Base-by-base conservation (phyloP, 2,797 vertebrate species). In the Setipinna tenuifilis region DNA sequence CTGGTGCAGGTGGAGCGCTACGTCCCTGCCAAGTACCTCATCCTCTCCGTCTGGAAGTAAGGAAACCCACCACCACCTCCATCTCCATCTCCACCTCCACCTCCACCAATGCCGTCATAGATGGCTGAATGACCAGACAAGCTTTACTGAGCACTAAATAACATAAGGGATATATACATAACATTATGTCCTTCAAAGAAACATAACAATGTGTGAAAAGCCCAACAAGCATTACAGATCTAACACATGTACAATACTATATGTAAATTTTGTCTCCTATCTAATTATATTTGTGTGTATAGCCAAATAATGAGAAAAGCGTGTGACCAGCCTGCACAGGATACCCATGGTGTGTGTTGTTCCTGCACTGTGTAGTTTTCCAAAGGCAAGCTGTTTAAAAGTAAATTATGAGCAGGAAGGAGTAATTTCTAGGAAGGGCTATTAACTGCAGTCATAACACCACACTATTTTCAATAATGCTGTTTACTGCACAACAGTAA, bases 11-110 rank as follows among this genome's bases (percentile, higher is more conserved):
- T 99, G 90, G 98, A 99, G 91, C 94, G 97, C 91, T 99, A 99
- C 46, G 88, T 97, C 75, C 96, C 98, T 1, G 98, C 98, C 85
- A 99, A 99, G 94, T 98, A 96, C 91, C 98, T 99, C 89, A 98
- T 97, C 0, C 96, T 99, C 46, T 95, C 96, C 65, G 98, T 99
- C 91, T 99, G 98, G 98, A 99, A 99, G 98, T 99, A 98, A 96
- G 98, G 86, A 0, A 46, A 9, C 11, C 11, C 57, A 68, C 9
- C 57, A 68, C 9, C 80, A 54, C 57, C 62, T 2, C 50, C 65
- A 82, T n/a, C n/a, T 25, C 5, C 23, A n/a, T 11, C 21, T 44
- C 31, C 35, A 44, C 44, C 10, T 65, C 17, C 16, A 44, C 50
- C 50, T 54, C 9, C 7, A 9, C 7, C 10, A 48, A 48, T 54